Percentiles rank a stretch among this genome's conserved stretches.
Evolutionary conservation across 2,888 invertebrate species (phyloP).

Genomic region (Pammene fasciana): DNA sequence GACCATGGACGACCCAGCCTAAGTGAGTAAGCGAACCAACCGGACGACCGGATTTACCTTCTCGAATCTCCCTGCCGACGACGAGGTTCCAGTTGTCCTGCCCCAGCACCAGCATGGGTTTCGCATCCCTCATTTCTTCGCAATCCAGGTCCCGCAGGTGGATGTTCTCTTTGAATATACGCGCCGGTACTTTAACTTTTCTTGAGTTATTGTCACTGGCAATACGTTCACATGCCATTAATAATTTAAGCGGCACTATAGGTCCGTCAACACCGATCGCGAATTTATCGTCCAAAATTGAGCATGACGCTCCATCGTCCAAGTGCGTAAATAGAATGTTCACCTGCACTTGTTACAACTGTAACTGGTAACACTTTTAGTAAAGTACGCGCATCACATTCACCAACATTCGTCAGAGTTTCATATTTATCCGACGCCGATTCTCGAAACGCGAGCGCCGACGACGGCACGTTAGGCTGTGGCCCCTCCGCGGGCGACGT

Average conservation of each 20-base stretch:
- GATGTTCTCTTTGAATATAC: neutral
- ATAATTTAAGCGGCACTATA: slow-evolving; percentile 4
- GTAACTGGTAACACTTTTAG: slow-evolving; percentile 14
- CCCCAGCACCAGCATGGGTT: slow-evolving; percentile 32
- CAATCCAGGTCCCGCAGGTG: slow-evolving; percentile 14
- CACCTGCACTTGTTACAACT: neutral
- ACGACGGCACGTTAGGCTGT: neutral
- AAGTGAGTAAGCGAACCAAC: slow-evolving; percentile 33
- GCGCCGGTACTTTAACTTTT: slow-evolving; percentile 3
- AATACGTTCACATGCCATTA: neutral
- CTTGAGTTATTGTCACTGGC: slow-evolving; percentile 7
- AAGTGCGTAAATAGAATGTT: slow-evolving; percentile 4
- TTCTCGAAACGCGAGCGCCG: neutral
- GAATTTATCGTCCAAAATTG: slow-evolving; percentile 16
- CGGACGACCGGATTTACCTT: slow-evolving; percentile 35
- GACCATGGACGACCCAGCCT: slow-evolving; percentile 36
- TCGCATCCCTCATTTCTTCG: slow-evolving; percentile 19
- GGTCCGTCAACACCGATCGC: slow-evolving; percentile 7
- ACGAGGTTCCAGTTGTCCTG: slow-evolving; percentile 26
- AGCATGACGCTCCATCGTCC: slow-evolving; percentile 16
- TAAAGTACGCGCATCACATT: neutral
- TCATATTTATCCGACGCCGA: slow-evolving; percentile 1
- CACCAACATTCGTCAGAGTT: slow-evolving; percentile 11
- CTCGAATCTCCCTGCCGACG: slow-evolving; percentile 12
- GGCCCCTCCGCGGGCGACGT: neutral